Evolutionary conservation across 30 jellyfish, hydroid and myxozoan genomes (phyloP), one percentile per base, ranked within the genome.

Genomic region (Turritopsis dohrnii): DNA sequence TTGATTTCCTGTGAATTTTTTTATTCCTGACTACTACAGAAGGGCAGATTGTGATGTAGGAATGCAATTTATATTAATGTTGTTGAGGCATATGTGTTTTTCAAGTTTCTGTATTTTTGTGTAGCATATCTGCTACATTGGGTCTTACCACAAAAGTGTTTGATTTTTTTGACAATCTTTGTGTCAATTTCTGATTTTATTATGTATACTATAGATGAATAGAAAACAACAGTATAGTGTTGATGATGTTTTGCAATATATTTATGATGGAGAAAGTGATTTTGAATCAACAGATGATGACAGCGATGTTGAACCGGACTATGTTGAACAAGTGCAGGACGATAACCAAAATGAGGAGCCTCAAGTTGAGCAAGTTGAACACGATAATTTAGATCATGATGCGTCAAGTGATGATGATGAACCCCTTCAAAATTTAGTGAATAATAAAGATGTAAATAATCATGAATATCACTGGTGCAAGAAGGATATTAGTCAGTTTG

Each of bases 251-350:
- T n/a, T n/a, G n/a, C n/a, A n/a, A 54, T 54, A 54, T 54, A n/a
- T 54, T 16, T n/a, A 16, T 54, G n/a, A 54, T 54, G 72, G 72
- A 54, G 72, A 54, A 54, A 54, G 72, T 54, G 72, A 54, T 54
- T 54, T 54, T 54, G 72, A 54, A 54, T 54, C n/a, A 54, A 16
- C 72, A 54, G 72, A 54, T n/a, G 72, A 54, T 54, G 72, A 54
- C 72, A 54, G 72, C n/a, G 72, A 54, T 54, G 72, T 54, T 54
- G 72, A 54, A 54, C 72, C 72, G 72, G 19, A 54, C n/a, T n/a
- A 54, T 54, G 72, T 54, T 54, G 72, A 54, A 54, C 72, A 54
- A 16, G 72, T 54, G 72, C 72, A 54, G 72, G n/a, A 54, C n/a
- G 72, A 54, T 54, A 54, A 54, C 72, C 72, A 54, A 54, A 54